phyloP scores from a whole-genome alignment of 2,888 invertebrate species.

The Dastarcus helophoroides region DNA sequence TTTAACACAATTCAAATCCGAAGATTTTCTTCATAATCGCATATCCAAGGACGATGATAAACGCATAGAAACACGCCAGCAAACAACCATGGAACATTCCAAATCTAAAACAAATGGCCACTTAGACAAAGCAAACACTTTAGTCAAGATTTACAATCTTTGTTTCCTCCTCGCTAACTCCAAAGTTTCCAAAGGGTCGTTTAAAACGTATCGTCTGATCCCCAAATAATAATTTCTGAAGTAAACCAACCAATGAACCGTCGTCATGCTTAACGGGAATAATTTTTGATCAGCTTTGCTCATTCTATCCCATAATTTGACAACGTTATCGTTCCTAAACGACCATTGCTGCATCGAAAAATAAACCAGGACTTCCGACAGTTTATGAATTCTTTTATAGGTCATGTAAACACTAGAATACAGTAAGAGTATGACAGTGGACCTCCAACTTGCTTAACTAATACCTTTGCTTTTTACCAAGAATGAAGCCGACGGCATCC shows the following conservation, averaged over 20 bases:
- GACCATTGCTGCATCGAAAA: slow-evolving; percentile 65
- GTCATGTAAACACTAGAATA: slow-evolving; percentile 27
- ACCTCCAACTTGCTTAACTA: too few relatives aligned
- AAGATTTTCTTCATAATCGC: too few relatives aligned
- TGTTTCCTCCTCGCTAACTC: slow-evolving; percentile 15
- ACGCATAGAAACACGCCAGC: too few relatives aligned
- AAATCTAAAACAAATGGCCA: too few relatives aligned
- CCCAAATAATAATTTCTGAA: slow-evolving; percentile 61
- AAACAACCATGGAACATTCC: too few relatives aligned
- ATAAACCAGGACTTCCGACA: slow-evolving; percentile 58
- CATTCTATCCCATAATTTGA: slow-evolving; percentile 46
- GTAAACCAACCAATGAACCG: slow-evolving; percentile 61
- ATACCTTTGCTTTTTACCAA: too few relatives aligned
- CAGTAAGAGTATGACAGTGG: background rate
- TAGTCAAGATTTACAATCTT: slow-evolving; percentile 15
- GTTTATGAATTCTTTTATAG: slow-evolving; percentile 70
- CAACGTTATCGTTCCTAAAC: slow-evolving; percentile 55
- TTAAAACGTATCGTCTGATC: slow-evolving; percentile 61
- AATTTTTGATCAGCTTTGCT: slow-evolving; percentile 40
- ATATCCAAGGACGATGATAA: too few relatives aligned
- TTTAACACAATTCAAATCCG: too few relatives aligned
- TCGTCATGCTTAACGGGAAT: slow-evolving; percentile 62
- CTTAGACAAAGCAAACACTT: too few relatives aligned
- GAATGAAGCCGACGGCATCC: slow-evolving; percentile 41
- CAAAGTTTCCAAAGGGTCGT: slow-evolving; percentile 60